Conservation (phyloP, 2,797 vertebrate genomes). For the Parambassis ranga region DNA sequence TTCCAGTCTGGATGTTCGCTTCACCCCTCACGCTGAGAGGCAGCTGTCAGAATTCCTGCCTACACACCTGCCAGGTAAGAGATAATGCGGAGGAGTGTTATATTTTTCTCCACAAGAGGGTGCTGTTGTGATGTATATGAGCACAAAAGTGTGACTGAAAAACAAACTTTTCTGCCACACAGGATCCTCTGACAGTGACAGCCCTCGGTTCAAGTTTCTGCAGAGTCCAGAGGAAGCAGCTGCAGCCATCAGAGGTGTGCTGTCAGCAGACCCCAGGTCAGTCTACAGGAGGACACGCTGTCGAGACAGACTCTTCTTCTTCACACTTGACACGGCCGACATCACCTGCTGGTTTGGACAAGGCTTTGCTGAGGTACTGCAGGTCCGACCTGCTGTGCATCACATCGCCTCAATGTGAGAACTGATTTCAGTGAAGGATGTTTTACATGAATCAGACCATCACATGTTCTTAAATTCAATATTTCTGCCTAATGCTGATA, state of each 20-base stretch:
- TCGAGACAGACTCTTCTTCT: conserved; percentile 87
- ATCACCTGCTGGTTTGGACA: conserved; percentile 91
- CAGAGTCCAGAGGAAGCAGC: conserved; percentile 80
- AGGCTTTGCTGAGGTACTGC: conserved; percentile 87
- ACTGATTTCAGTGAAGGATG: not conserved
- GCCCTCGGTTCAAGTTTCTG: conserved; percentile 82
- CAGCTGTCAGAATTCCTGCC: conserved; percentile 80
- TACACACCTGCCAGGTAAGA: conserved; percentile 64
- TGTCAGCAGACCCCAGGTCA: conserved; percentile 88
- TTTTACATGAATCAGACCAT: not conserved
- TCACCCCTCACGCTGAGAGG: conserved; percentile 83
- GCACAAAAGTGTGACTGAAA: not conserved
- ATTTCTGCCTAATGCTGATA: not conserved
- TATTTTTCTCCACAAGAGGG: conserved; percentile 42
- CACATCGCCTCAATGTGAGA: not conserved
- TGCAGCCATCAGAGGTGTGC: conserved; percentile 79
- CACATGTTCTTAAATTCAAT: not conserved
- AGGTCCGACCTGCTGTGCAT: conserved; percentile 66
- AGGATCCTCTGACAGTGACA: conserved; percentile 40
- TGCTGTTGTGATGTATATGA: conserved; percentile 1
- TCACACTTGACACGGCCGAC: conserved; percentile 83
- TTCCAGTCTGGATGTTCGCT: conserved; percentile 81
- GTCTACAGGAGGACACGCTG: conserved; percentile 86
- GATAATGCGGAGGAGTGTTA: not conserved
- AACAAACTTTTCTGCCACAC: conserved; percentile 7